These are phyloP conservation scores for Oenanthe melanoleuca DNA, from an alignment of 2,113 vertebrate species.

Conservation along the genomic window DNA sequence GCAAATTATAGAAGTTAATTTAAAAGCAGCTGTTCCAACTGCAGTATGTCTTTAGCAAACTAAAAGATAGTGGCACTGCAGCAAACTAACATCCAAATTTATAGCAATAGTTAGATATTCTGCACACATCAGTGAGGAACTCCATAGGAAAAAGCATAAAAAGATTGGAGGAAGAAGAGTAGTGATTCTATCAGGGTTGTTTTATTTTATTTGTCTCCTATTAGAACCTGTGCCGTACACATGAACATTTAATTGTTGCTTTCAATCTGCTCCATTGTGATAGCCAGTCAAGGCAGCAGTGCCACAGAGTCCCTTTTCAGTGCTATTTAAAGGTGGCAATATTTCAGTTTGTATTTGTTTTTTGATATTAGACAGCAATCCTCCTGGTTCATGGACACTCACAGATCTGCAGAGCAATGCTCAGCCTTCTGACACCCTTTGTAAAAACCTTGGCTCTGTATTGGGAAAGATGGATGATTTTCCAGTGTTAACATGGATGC, in stretches of 20 bases:
- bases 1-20: background rate
- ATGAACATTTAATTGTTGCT: fast-evolving
- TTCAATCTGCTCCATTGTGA: background rate
- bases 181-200: background rate
- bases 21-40: background rate
- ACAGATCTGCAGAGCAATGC: background rate
- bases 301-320: background rate
- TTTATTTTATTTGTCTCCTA: background rate
- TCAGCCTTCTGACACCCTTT: background rate
- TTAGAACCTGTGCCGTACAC: background rate
- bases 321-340: background rate
- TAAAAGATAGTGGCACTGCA: background rate
- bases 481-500: background rate
- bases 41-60: background rate
- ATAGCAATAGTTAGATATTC: background rate
- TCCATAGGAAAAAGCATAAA: background rate
- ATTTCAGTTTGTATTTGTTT: background rate
- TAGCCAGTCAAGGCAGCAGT: background rate
- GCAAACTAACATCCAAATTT: background rate
- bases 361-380: background rate
- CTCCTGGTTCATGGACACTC: background rate
- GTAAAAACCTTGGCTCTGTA: background rate
- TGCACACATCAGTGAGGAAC: background rate
- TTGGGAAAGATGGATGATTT: background rate
- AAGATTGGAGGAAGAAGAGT: background rate